Conservation (phyloP, 2,888 invertebrate genomes). For the Pollenia labialis region DNA sequence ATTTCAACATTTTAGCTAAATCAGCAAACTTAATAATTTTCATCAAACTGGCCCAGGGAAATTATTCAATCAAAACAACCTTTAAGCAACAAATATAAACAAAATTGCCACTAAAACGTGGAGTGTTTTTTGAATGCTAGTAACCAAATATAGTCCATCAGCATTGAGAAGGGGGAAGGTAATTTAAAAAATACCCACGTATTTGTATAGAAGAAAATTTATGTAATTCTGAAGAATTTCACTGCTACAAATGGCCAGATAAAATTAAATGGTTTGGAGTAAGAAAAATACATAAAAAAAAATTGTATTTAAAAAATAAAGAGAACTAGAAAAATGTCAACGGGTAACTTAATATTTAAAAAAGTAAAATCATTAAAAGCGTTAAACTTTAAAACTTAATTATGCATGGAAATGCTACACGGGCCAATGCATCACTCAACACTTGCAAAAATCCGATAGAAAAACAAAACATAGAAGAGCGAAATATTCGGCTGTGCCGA, state of each 20-base stretch:
- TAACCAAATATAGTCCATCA: neutral
- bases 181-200: too few relatives aligned
- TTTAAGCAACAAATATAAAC: conserved; percentile 33
- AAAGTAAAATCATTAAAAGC: neutral
- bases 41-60: conserved; percentile 37
- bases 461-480: too few relatives aligned
- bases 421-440: neutral
- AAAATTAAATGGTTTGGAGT: neutral
- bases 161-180: too few relatives aligned
- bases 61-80: conserved; percentile 11
- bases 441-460: too few relatives aligned
- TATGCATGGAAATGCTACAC: conserved; percentile 28
- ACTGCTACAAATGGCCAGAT: neutral
- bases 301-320: too few relatives aligned
- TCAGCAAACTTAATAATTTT: conserved; percentile 53
- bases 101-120: conserved; percentile 4
- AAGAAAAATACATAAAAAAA: too few relatives aligned
- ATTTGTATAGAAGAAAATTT: too few relatives aligned
- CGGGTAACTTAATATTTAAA: too few relatives aligned
- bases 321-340: too few relatives aligned
- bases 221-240: neutral
- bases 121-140: too few relatives aligned
- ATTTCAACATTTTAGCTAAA: conserved; percentile 48
- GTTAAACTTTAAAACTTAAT: conserved; percentile 29
- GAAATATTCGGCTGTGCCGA: too few relatives aligned